Percentiles rank a stretch among this genome's conserved stretches.
These are phyloP conservation scores for Drosophila lacicola DNA, from an alignment of 2,888 invertebrate genomes.

Conservation along the genomic window DNA sequence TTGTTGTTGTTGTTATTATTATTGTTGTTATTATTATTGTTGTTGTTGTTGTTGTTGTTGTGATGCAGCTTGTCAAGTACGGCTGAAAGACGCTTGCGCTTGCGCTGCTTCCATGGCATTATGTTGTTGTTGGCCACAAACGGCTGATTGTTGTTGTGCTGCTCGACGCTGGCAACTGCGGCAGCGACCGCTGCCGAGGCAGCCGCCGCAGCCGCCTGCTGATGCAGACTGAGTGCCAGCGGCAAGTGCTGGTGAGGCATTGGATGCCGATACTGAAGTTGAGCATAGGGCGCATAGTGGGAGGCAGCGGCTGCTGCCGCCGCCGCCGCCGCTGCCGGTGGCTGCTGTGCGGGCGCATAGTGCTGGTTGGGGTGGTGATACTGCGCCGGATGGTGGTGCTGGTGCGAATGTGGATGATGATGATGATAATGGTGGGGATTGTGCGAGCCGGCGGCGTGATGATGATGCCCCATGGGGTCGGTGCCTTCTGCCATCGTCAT, in stretches of 20 bases:
- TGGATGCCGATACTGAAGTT: constrained; percentile 73
- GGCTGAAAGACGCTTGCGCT: constrained; percentile 92
- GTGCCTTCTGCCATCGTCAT: constrained; percentile 91
- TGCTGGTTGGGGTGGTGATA: constrained; percentile 69
- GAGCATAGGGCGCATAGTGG: constrained; percentile 74
- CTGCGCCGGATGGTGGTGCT: constrained; percentile 64
- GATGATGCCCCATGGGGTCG: constrained; percentile 87
- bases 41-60: constrained; percentile 86
- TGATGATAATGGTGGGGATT: constrained; percentile 82
- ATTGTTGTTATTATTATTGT: constrained; percentile 84
- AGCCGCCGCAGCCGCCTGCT: constrained; percentile 80
- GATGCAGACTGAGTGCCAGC: constrained; percentile 78
- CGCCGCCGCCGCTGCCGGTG: constrained; percentile 33
- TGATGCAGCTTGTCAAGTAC: constrained; percentile 91
- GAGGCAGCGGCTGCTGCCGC: constrained; percentile 50
- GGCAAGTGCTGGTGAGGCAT: constrained; percentile 79
- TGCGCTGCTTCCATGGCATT: constrained; percentile 88
- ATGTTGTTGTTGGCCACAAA: constrained; percentile 88
- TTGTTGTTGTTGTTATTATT: constrained; percentile 69
- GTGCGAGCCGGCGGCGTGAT: constrained; percentile 82
- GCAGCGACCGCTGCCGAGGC: constrained; percentile 71
- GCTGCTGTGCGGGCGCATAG: constrained; percentile 59
- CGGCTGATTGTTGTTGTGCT: constrained; percentile 86
- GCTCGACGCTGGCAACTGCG: constrained; percentile 81
- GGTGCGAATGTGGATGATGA: constrained; percentile 73